These are phyloP conservation scores for Echinarachnius parma DNA, from an alignment of 53 echinoderm and acorn worm genomes.

Conservation along the genomic window DNA sequence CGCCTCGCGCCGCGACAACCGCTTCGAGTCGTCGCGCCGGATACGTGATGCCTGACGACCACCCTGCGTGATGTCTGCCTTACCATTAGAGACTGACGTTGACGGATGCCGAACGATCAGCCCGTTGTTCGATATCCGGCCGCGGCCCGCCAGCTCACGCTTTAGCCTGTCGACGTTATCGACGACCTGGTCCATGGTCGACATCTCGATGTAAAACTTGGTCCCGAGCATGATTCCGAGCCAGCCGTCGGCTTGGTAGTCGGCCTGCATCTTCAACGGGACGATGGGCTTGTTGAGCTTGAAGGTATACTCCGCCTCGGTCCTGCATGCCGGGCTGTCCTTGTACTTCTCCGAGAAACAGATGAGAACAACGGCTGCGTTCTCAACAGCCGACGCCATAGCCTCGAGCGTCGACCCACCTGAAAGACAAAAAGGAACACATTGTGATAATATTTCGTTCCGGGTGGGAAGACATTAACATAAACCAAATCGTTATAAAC, in stretches of 20 bases:
- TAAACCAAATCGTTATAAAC: too few relatives aligned
- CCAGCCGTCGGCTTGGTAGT: constrained; percentile 80
- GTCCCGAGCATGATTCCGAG: constrained; percentile 75
- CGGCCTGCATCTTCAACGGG: constrained; percentile 57
- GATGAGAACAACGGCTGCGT: constrained; percentile 62
- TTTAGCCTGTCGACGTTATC: constrained; percentile 52
- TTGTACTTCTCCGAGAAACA: constrained; percentile 82
- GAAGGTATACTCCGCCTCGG: constrained; percentile 85
- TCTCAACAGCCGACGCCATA: constrained; percentile 74
- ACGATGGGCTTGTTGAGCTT: constrained; percentile 67
- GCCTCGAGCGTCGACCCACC: constrained; percentile 67
- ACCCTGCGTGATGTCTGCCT: too few relatives aligned
- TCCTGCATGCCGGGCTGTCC: constrained; percentile 67
- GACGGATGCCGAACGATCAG: constrained; percentile 1
- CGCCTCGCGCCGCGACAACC: not conserved
- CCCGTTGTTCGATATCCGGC: constrained; percentile 10
- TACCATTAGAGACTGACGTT: not conserved
- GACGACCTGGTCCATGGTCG: constrained; percentile 23
- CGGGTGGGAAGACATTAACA: too few relatives aligned
- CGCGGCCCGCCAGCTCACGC: constrained; percentile 56
- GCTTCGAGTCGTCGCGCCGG: constrained; percentile 19
- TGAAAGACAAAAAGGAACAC: too few relatives aligned
- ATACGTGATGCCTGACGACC: too few relatives aligned
- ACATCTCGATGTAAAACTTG: constrained; percentile 58
- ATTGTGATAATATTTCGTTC: too few relatives aligned